Evolutionary conservation across 2,797 vertebrate genomes (phyloP).

Genomic region (Bucorvus abyssinicus): DNA sequence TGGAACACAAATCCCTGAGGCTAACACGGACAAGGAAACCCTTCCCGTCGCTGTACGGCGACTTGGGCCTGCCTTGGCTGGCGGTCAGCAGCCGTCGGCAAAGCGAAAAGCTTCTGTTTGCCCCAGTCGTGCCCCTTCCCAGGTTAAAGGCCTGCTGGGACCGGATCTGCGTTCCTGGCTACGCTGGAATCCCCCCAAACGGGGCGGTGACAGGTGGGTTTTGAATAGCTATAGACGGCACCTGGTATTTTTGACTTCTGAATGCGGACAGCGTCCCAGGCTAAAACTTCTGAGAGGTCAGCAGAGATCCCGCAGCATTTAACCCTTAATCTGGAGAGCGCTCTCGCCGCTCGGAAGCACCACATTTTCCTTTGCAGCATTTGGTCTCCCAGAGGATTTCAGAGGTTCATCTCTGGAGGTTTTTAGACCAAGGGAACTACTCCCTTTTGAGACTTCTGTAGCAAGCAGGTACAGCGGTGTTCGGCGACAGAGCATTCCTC

Average conservation of each 20-base stretch:
- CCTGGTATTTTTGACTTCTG: neutral
- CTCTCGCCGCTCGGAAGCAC: neutral
- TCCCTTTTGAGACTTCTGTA: neutral
- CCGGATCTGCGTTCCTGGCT: neutral
- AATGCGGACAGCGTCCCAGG: accelerated
- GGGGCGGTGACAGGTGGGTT: neutral
- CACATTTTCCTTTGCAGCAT: neutral
- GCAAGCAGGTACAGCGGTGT: neutral
- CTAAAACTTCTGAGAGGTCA: neutral
- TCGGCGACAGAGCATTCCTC: neutral
- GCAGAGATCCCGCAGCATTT: neutral
- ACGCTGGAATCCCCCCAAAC: neutral
- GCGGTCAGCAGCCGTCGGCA: neutral
- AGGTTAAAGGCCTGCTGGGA: neutral
- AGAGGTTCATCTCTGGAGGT: neutral
- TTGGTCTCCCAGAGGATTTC: neutral
- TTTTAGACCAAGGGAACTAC: neutral
- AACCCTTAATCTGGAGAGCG: neutral
- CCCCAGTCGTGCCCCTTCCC: neutral
- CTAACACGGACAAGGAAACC: neutral
- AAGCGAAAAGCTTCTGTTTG: neutral
- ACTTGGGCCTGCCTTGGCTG: neutral
- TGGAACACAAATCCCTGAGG: conserved; percentile 3
- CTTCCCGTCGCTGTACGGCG: neutral
- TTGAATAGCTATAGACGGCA: neutral